Evolutionary conservation across 2,888 invertebrate species (phyloP), one percentile per base, ranked within the genome.

Genomic region (Atrina japonica): DNA sequence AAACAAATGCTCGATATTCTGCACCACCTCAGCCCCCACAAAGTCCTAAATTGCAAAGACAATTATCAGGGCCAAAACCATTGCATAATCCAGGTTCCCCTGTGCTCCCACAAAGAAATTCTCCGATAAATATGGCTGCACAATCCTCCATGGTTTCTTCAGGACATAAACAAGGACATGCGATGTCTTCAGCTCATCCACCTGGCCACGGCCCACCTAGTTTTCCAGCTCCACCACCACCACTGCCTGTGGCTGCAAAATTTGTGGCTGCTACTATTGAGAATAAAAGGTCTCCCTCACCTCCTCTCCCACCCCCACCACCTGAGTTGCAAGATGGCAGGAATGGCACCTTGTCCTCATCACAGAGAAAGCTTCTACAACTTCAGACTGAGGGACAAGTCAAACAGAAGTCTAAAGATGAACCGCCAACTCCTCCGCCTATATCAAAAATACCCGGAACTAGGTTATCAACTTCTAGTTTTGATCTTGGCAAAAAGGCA

Each of bases 231-330:
- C 81, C 82, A 14, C 77, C 77, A 16, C 76, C 80, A 3, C 82
- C 80, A 9, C 45, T 81, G 7, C 68, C 76, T 9, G 65, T 75
- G 16, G 66, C 70, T 45, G 80, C 77, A n/a, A 70, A 73, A 30
- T 81, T 79, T 61, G 41, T 77, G 56, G 75, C 72, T 2, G 72
- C 66, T 56, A 73, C 66, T 18, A 52, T 65, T 25, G 72, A 70
- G 43, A 67, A 56, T 9, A 63, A 59, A 47, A 70, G 83, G 27
- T 68, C 82, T 0, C 78, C 77, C 14, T 84, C 84, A 9, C 84
- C 84, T 2, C 84, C 84, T 16, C 74, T 82, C 18, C 84, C 84
- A 5, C 84, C 84, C 7, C 82, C 82, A 1, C 84, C 84, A 0
- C 80, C 77, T 29, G 80, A 76, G 58, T 29, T 76, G 58, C 25